These are phyloP conservation scores for Helicoverpa armigera DNA, from an alignment of 1,140 invertebrate genomes.

Conservation along the genomic window DNA sequence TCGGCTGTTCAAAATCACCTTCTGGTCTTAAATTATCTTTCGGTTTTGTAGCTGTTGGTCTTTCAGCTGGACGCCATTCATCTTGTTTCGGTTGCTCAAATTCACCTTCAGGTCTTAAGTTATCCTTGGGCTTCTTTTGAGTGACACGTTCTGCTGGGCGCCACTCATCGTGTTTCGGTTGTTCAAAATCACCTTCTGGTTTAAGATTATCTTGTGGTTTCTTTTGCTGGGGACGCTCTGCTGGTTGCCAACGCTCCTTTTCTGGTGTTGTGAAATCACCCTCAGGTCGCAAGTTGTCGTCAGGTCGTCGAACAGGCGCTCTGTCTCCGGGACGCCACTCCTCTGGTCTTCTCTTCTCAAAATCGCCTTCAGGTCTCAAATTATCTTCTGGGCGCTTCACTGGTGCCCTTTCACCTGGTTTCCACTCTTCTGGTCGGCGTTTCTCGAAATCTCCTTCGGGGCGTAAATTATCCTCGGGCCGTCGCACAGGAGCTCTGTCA, in stretches of 20 bases:
- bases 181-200: conserved; percentile 88
- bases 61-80: conserved; percentile 87
- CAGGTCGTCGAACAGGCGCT: conserved; percentile 81
- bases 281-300: conserved; percentile 88
- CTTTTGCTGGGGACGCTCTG: conserved; percentile 62
- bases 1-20: conserved; percentile 86
- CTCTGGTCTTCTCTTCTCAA: conserved; percentile 84
- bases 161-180: conserved; percentile 75
- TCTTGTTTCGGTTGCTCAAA: conserved; percentile 83
- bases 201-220: conserved; percentile 55
- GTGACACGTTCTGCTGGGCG: conserved; percentile 77
- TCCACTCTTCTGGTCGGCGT: conserved; percentile 89
- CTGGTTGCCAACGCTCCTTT: conserved; percentile 50
- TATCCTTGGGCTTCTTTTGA: conserved; percentile 69
- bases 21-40: conserved; percentile 71
- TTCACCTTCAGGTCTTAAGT: conserved; percentile 78
- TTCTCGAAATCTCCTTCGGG: conserved; percentile 88
- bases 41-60: conserved; percentile 77
- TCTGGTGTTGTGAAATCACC: conserved; percentile 86
- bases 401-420: conserved; percentile 88
- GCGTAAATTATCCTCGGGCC: conserved; percentile 87
- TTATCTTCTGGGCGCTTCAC: conserved; percentile 84
- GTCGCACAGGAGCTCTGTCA: conserved; percentile 75
- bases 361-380: conserved; percentile 87
- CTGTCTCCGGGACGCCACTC: conserved; percentile 87